Conservation (phyloP, 2,797 vertebrate genomes). For the Parauchenoglanis ngamensis region DNA sequence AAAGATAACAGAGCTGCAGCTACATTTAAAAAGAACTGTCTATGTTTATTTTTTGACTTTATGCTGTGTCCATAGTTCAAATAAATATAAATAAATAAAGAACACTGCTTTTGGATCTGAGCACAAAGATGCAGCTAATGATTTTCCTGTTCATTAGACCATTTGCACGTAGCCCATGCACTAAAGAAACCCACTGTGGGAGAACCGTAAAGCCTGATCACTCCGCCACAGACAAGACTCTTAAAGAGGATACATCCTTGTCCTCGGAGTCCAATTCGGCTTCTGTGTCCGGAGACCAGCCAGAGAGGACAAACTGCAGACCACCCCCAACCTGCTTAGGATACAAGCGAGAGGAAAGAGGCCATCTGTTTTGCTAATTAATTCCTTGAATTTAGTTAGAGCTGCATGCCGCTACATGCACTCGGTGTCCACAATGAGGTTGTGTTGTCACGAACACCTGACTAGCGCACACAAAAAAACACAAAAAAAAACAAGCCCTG, state of each 20-base stretch:
- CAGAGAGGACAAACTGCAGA: constrained; percentile 60
- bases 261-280: constrained; percentile 12
- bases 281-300: not conserved
- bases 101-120: too few species aligned
- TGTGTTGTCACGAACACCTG: too few species aligned
- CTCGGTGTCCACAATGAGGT: not conserved
- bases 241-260: not conserved
- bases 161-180: not conserved
- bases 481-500: not conserved
- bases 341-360: constrained; percentile 37
- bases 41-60: not conserved
- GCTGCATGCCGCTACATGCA: constrained; percentile 14
- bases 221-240: not conserved
- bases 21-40: not conserved
- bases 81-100: not conserved
- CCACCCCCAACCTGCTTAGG: constrained; percentile 33
- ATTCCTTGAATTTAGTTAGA: constrained; percentile 49
- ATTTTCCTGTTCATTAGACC: not conserved
- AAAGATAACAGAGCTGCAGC: not conserved
- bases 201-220: not conserved
- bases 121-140: not conserved
- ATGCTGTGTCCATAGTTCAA: not conserved
- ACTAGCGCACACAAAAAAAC: too few species aligned
- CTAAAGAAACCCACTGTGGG: not conserved
- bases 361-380: constrained; percentile 60